These are phyloP conservation scores for Athene cunicularia DNA, from an alignment of 2,113 vertebrate species.

Conservation along the genomic window DNA sequence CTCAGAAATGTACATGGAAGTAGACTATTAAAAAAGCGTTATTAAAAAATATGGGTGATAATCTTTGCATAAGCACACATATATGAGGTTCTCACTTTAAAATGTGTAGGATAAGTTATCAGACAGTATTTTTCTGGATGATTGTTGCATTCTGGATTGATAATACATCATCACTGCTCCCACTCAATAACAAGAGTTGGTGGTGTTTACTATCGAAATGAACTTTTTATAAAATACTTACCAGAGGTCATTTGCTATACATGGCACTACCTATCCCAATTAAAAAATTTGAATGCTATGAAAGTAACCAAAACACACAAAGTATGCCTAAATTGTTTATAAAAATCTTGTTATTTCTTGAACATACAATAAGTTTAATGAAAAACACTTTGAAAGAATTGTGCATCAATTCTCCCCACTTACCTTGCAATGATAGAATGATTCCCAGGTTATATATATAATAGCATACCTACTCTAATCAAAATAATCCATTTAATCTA, in stretches of 20 bases:
- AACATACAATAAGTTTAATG: neutral
- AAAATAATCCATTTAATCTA: slow-evolving; percentile 23
- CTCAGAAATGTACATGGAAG: neutral
- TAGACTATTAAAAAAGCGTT: neutral
- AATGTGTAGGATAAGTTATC: neutral
- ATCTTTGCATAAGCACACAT: neutral
- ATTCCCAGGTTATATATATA: neutral
- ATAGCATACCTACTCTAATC: neutral
- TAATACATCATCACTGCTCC: neutral
- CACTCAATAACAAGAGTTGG: neutral
- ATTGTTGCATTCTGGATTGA: neutral
- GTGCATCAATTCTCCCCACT: neutral
- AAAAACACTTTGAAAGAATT: neutral
- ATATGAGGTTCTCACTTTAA: neutral
- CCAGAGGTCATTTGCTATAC: neutral
- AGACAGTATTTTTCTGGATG: neutral
- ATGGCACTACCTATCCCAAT: neutral
- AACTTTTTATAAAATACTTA: neutral
- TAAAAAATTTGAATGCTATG: neutral
- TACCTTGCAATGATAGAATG: neutral
- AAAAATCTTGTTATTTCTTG: neutral
- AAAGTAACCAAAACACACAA: neutral
- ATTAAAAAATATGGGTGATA: neutral
- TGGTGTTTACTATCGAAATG: neutral
- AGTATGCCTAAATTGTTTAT: neutral